Conservation (phyloP, 2,797 vertebrate species). For the Hypotaenidia philippensis region DNA sequence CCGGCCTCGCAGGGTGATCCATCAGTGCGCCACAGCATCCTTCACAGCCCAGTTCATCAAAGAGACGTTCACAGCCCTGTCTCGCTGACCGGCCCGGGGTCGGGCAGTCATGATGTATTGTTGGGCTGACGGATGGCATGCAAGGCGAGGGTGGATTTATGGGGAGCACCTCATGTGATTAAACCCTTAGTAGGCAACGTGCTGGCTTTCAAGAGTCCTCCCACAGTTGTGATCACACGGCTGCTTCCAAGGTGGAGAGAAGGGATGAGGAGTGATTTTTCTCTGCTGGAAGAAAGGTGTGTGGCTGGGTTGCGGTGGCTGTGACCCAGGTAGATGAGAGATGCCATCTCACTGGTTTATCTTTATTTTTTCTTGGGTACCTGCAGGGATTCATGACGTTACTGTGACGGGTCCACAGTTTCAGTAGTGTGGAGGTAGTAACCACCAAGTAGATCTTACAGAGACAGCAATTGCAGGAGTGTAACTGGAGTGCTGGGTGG, state of each 20-base stretch:
- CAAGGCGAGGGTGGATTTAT: conserved; percentile 46
- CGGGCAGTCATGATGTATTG: conserved; percentile 45
- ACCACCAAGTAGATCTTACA: conserved; percentile 5
- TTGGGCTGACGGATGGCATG: conserved; percentile 16
- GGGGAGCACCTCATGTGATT: conserved; percentile 60
- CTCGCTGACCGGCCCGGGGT: conserved; percentile 21
- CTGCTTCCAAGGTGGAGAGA: neutral
- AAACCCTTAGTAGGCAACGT: conserved; percentile 5
- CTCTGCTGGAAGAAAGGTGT: neutral
- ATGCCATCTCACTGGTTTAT: neutral
- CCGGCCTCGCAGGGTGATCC: conserved; percentile 59
- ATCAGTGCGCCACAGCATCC: conserved; percentile 40
- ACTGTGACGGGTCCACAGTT: neutral
- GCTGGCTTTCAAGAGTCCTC: conserved; percentile 30
- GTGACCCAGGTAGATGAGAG: neutral
- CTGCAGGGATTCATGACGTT: neutral
- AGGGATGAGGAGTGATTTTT: neutral
- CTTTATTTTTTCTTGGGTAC: neutral
- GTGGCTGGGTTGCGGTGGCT: neutral
- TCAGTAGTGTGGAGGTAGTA: neutral
- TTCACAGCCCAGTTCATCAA: conserved; percentile 56
- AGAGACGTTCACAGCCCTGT: conserved; percentile 44
- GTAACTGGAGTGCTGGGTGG: too few relatives aligned
- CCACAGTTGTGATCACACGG: neutral
- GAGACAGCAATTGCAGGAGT: conserved; percentile 13